Conservation (phyloP, 2,797 vertebrate species). For the Phoxinus dragarum region DNA sequence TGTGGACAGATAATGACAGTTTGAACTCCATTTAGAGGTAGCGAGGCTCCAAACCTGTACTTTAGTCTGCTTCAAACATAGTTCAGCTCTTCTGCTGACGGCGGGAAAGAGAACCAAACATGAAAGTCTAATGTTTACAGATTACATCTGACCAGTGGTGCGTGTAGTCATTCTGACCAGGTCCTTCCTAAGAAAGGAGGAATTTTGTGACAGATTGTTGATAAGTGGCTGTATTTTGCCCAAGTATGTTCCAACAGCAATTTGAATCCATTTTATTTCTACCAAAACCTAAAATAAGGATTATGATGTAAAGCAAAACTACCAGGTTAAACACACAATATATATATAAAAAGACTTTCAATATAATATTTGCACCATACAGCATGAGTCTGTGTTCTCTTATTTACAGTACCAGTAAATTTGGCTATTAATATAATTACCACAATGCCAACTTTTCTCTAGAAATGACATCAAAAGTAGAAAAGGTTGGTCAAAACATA, state of each 20-base stretch:
- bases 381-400: not conserved
- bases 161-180: constrained; percentile 36
- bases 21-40: constrained; percentile 64
- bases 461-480: not conserved
- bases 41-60: constrained; percentile 61
- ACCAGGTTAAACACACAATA: constrained; percentile 2
- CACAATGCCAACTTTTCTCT: not conserved
- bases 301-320: constrained; percentile 28
- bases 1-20: constrained; percentile 66
- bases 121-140: constrained; percentile 65
- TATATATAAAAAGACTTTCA: not conserved
- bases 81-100: constrained; percentile 33
- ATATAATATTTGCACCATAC: not conserved
- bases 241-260: constrained; percentile 27
- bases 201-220: constrained; percentile 51
- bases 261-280: constrained; percentile 38
- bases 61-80: constrained; percentile 59
- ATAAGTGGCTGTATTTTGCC: constrained; percentile 54
- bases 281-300: constrained; percentile 28
- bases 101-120: constrained; percentile 45
- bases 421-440: not conserved
- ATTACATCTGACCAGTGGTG: constrained; percentile 58
- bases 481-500: not conserved
- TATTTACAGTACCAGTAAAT: not conserved
- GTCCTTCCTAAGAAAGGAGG: constrained; percentile 32